Evolutionary conservation across 2,888 invertebrate genomes (phyloP).

Genomic region (Heteromyza rotundicornis): DNA sequence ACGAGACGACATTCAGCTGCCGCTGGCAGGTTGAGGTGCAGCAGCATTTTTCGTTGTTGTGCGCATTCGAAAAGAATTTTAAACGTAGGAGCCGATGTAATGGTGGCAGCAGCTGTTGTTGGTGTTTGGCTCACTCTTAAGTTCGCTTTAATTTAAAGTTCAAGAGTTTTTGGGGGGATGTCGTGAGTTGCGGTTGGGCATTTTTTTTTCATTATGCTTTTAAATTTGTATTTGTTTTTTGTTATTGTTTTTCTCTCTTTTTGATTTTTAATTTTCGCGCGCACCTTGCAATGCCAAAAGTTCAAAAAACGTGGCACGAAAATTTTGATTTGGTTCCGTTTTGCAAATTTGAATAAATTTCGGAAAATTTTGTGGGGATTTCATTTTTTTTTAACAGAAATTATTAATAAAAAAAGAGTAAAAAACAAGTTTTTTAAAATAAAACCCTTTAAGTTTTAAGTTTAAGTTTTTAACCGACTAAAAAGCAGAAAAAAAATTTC

Average conservation of each 20-base stretch:
- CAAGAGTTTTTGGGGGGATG: slow-evolving; percentile 18
- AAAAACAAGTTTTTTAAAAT: too few relatives aligned
- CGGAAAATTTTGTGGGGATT: too few relatives aligned
- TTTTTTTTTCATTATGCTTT: neutral
- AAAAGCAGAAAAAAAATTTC: too few relatives aligned
- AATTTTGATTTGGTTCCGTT: too few relatives aligned
- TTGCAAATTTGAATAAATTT: too few relatives aligned
- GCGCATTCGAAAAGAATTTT: neutral
- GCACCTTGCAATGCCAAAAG: slow-evolving; percentile 24
- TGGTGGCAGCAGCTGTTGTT: slow-evolving; percentile 1
- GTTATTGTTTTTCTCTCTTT: neutral
- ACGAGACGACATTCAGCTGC: slow-evolving; percentile 8
- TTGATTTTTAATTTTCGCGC: neutral
- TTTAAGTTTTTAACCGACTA: too few relatives aligned
- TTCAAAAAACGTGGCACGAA: slow-evolving; percentile 1
- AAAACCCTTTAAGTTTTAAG: too few relatives aligned
- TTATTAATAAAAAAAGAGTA: too few relatives aligned
- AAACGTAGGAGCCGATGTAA: neutral
- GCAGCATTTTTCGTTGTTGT: too few relatives aligned
- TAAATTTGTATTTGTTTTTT: neutral
- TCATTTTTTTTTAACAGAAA: too few relatives aligned
- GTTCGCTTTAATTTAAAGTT: slow-evolving; percentile 35
- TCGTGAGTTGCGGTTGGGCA: slow-evolving; percentile 8
- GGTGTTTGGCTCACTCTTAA: neutral
- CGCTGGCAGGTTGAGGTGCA: neutral